phyloP scores from a whole-genome alignment of 1,140 invertebrate genomes.

The Anadara kagoshimensis region DNA sequence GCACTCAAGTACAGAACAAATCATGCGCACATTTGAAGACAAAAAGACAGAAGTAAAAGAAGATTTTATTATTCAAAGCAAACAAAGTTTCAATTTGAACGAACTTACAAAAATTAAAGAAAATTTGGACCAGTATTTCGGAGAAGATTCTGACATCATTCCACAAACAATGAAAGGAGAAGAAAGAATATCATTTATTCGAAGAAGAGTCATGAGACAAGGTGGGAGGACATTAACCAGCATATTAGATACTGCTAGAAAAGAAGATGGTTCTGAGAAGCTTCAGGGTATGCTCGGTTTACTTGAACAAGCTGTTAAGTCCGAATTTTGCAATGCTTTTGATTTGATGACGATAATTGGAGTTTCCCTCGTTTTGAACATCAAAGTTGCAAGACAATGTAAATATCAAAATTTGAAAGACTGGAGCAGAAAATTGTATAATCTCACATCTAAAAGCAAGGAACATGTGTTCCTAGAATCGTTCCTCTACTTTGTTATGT shows the following conservation, averaged over 20 bases:
- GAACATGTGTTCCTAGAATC: conserved; percentile 41
- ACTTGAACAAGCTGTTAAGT: conserved; percentile 19
- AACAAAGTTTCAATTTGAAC: background rate
- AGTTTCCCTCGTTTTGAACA: conserved; percentile 25
- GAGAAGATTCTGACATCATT: conserved; percentile 41
- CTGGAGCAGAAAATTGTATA: conserved; percentile 25
- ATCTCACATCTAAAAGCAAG: background rate
- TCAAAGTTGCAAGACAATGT: background rate
- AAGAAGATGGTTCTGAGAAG: background rate
- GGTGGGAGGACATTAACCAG: conserved; percentile 34
- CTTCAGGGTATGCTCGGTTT: conserved; percentile 1
- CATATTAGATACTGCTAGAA: conserved; percentile 30
- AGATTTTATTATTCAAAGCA: conserved; percentile 15
- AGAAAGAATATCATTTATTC: conserved; percentile 35
- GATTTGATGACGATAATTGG: conserved; percentile 30
- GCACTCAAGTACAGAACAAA: conserved; percentile 10
- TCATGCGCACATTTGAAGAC: conserved; percentile 44
- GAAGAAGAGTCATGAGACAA: conserved; percentile 38
- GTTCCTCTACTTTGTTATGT: conserved; percentile 42
- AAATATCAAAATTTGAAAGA: conserved; percentile 13
- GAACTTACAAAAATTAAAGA: conserved; percentile 21
- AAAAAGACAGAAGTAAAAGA: conserved; percentile 45
- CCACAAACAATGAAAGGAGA: conserved; percentile 27
- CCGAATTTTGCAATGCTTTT: conserved; percentile 11
- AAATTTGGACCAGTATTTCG: conserved; percentile 46